Base-by-base conservation (phyloP, 1,140 invertebrate genomes). In the Macrocentrus cingulum region DNA sequence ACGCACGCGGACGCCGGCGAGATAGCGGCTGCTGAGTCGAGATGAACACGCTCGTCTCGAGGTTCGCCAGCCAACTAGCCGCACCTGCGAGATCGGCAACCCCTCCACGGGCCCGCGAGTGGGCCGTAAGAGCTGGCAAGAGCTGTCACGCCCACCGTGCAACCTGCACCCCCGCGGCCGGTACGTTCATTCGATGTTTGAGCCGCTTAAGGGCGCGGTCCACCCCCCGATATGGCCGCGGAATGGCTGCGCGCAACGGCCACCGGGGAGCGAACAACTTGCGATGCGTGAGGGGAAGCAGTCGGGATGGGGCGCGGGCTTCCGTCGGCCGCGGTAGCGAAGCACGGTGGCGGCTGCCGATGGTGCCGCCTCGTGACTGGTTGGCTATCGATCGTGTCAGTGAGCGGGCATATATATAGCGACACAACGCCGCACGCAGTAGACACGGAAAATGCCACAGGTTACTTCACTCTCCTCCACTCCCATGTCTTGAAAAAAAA, bases 161-260 rank as follows among this genome's bases (percentile, higher is more conserved):
- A 52, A 25, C 15, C 15, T 11, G 37, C 42, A 49, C 15, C 48
- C 56, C 59, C 22, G 37, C 39, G 37, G 9, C 13, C 20, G 25
- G 37, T 62, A 62, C 59, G 59, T 60, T 65, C 59, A 67, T 63
- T 63, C 62, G 58, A 48, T 42, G 36, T 19, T 51, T 59, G 61
- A 53, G n/a, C 19, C 29, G 16, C 15, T 25, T 51, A 37, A 56
- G 65, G 70, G 68, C 66, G 69, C 63, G 48, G 23, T 65, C 59
- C 49, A 65, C 58, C 62, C 63, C 56, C 46, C 53, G 39, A 50
- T 22, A 74, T 74, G 70, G 66, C 71, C 63, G 69, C 68, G 66
- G 74, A 72, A 74, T 76, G 74, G 73, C 74, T 72, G 71, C 70
- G n/a, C n/a, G 66, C 62, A 48, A 60, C 56, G 59, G 63, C 44